Conservation (phyloP, 1,140 invertebrate genomes). For the Babylonia areolata region DNA sequence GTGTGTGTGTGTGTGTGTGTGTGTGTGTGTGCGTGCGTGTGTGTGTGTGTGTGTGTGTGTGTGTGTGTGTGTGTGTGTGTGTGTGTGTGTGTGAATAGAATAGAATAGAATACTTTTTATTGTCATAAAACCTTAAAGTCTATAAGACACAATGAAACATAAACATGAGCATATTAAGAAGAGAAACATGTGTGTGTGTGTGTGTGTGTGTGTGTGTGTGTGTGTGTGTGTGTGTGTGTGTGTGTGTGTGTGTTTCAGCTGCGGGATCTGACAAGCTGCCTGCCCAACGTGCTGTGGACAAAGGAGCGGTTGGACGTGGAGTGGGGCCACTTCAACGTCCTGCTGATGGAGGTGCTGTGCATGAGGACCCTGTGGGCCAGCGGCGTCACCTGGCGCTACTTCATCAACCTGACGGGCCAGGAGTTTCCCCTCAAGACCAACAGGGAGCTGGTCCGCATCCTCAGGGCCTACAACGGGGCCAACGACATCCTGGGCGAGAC, state of each 20-base stretch:
- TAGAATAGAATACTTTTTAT: too few species aligned
- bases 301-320: conserved; percentile 44
- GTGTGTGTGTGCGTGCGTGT: background rate
- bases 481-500: too few species aligned
- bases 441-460: too few species aligned
- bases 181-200: background rate
- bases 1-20: background rate
- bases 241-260: background rate
- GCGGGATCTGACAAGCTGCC: conserved; percentile 54
- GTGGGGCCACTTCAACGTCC: conserved; percentile 56
- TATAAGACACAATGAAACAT: too few species aligned
- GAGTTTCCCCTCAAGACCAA: too few species aligned
- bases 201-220: conserved; percentile 11
- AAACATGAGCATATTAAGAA: too few species aligned
- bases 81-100: background rate
- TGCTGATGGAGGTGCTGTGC: conserved; percentile 65
- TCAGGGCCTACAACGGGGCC: too few species aligned
- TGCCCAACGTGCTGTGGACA: conserved; percentile 60
- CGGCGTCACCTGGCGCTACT: conserved; percentile 61
- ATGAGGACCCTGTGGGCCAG: conserved; percentile 57
- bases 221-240: conserved; percentile 25
- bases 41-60: background rate
- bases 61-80: conserved; percentile 19
- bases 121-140: too few species aligned
- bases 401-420: too few species aligned